Evolutionary conservation across 1,140 invertebrate species (phyloP).

Genomic region (Trichonephila inaurata): DNA sequence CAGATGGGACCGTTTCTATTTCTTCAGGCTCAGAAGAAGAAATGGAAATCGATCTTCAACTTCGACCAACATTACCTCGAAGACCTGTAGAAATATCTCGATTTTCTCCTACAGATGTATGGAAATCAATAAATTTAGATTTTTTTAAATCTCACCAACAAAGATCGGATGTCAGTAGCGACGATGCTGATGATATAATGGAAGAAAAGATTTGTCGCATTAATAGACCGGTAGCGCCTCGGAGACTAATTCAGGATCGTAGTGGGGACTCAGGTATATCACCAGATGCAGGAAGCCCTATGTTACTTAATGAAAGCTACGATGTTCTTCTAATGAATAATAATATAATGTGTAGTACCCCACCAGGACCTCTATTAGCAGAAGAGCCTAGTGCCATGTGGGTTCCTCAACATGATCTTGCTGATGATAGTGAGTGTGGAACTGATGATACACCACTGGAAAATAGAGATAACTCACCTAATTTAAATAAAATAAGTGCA

Average conservation of each 20-base stretch:
- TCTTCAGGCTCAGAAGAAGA: constrained; percentile 78
- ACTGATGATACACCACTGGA: constrained; percentile 47
- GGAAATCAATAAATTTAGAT: constrained; percentile 85
- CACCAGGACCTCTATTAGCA: neutral
- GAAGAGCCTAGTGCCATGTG: constrained; percentile 37
- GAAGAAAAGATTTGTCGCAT: constrained; percentile 84
- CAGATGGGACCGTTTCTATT: constrained; percentile 7
- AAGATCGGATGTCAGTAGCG: constrained; percentile 78
- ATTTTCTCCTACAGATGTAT: constrained; percentile 90
- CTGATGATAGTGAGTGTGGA: constrained; percentile 70
- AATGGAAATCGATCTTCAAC: constrained; percentile 85
- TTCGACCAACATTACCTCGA: constrained; percentile 89
- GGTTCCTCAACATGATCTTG: constrained; percentile 73
- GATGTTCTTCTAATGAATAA: constrained; percentile 50
- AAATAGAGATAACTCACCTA: neutral
- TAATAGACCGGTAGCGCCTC: constrained; percentile 83
- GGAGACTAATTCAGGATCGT: constrained; percentile 83
- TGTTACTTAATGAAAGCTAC: constrained; percentile 73
- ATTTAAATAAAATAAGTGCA: neutral
- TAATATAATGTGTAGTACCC: neutral
- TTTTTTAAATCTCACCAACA: constrained; percentile 74
- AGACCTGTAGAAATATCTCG: constrained; percentile 87
- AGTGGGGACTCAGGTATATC: constrained; percentile 91
- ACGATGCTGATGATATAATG: constrained; percentile 79
- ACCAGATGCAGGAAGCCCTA: constrained; percentile 85